These are phyloP conservation scores for Conomelus anceps DNA, from an alignment of 2,888 invertebrate species.

Conservation along the genomic window DNA sequence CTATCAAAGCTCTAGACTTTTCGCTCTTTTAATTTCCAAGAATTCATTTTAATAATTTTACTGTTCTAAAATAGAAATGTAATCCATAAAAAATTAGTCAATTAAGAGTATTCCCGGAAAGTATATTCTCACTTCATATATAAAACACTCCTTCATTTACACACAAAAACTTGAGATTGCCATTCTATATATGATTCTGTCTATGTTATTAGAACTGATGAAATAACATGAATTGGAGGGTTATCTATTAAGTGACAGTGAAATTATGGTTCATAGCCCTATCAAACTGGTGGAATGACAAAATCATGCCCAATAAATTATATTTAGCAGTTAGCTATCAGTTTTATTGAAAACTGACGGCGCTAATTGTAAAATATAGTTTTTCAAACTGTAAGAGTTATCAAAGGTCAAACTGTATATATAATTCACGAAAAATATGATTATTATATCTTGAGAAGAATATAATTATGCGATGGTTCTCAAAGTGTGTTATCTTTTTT, in stretches of 20 bases:
- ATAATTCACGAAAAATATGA: neutral
- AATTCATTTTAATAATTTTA: too few relatives aligned
- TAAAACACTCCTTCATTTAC: neutral
- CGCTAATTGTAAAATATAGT: neutral
- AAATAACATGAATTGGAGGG: neutral
- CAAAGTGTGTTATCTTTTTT: neutral
- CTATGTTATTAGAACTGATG: neutral
- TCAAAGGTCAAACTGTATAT: neutral
- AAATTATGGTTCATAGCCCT: neutral
- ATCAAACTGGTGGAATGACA: neutral
- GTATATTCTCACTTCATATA: neutral
- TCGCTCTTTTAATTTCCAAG: too few relatives aligned
- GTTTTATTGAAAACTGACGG: neutral
- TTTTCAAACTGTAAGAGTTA: neutral
- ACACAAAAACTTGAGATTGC: neutral
- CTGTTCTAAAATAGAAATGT: too few relatives aligned
- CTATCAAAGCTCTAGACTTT: too few relatives aligned
- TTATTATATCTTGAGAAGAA: neutral
- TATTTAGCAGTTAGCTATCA: neutral
- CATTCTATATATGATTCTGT: neutral
- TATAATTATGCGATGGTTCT: neutral
- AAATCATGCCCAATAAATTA: neutral
- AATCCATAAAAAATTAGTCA: too few relatives aligned
- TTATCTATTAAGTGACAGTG: neutral
- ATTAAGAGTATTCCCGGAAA: too few relatives aligned